phyloP scores from a whole-genome alignment of 2,797 vertebrate genomes.

The Paedocypris micromegethes region DNA sequence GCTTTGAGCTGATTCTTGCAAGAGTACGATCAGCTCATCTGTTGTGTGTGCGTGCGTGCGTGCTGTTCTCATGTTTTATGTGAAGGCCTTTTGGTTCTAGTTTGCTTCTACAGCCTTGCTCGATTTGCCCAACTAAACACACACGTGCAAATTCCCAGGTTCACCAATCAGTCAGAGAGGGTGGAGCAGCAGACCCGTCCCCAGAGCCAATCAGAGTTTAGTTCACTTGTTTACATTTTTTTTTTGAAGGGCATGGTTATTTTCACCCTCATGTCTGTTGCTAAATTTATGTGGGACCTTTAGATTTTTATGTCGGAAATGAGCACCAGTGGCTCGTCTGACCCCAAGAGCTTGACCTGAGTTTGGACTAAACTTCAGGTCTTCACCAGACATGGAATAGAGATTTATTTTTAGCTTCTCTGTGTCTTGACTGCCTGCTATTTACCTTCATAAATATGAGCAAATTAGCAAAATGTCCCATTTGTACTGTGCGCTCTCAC shows the following conservation, averaged over 20 bases:
- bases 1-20: not conserved
- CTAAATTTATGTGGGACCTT: conserved; percentile 42
- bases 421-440: not conserved
- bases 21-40: not conserved
- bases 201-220: conserved; percentile 20
- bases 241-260: conserved; percentile 5
- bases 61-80: not conserved
- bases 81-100: conserved; percentile 29
- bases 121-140: conserved; percentile 17
- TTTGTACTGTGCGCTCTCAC: conserved; percentile 1
- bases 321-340: not conserved
- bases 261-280: conserved; percentile 28
- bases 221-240: conserved; percentile 6
- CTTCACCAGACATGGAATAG: not conserved
- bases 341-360: not conserved
- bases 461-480: not conserved
- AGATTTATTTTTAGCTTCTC: not conserved
- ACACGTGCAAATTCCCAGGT: conserved; percentile 10
- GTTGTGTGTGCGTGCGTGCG: not conserved
- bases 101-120: conserved; percentile 29
- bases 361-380: not conserved
- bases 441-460: not conserved
- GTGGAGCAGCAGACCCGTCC: not conserved
- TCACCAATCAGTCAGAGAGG: conserved; percentile 25
- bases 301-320: conserved; percentile 14